phyloP scores from a whole-genome alignment of 2,888 invertebrate species.

The Andrena fulva region DNA sequence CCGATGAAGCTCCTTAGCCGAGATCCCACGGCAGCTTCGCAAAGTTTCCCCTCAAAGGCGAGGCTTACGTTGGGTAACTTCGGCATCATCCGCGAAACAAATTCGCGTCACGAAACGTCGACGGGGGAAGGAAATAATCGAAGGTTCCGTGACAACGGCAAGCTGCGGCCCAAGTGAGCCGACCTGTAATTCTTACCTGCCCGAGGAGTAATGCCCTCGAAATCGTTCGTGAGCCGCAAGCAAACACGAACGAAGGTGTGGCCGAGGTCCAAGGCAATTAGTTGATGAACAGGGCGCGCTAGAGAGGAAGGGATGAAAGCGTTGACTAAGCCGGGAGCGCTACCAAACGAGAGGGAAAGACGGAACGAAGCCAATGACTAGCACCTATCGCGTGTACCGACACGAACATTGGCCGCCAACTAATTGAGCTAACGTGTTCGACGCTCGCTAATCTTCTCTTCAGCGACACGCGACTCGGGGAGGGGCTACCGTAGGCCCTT shows the following conservation, averaged over 20 bases:
- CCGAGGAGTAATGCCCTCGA: conserved; percentile 28
- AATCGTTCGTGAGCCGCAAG: conserved; percentile 35
- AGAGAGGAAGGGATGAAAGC: conserved; percentile 60
- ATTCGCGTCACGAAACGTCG: conserved; percentile 16
- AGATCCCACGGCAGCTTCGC: background rate
- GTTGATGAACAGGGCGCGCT: conserved; percentile 80
- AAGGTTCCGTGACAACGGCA: conserved; percentile 34
- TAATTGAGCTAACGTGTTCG: conserved; percentile 56
- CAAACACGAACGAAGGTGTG: conserved; percentile 64
- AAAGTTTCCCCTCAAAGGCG: background rate
- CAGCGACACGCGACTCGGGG: conserved; percentile 54
- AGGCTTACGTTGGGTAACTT: background rate
- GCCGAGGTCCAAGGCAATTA: conserved; percentile 75
- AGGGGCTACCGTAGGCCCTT: conserved; percentile 1
- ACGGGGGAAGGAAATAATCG: conserved; percentile 10
- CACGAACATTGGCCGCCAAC: conserved; percentile 44
- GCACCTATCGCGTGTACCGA: conserved; percentile 6
- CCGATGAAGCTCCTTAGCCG: background rate
- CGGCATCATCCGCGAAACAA: background rate
- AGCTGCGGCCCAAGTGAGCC: background rate
- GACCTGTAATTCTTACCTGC: conserved; percentile 36
- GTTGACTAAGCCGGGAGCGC: conserved; percentile 22
- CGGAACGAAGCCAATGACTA: conserved; percentile 54
- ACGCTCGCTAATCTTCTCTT: conserved; percentile 56
- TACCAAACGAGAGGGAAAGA: conserved; percentile 42